Percentiles rank a stretch among this genome's conserved stretches.
Evolutionary conservation across 2,797 vertebrate genomes (phyloP).

Genomic region (Pipistrellus nathusii): DNA sequence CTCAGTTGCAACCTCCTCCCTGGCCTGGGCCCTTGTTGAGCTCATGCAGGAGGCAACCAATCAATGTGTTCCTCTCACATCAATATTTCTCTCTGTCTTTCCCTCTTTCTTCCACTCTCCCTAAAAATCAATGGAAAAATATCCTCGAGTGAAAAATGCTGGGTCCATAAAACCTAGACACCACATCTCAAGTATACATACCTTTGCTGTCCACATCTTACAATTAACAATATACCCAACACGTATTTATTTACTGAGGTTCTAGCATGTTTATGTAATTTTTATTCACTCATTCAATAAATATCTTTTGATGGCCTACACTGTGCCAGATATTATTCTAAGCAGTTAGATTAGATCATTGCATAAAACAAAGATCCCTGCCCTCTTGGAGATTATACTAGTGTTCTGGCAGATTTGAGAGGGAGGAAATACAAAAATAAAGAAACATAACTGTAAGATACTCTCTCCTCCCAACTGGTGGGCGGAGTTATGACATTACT

Average conservation of each 20-base stretch:
- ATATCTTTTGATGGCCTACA: slow-evolving; percentile 16
- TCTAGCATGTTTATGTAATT: slow-evolving; percentile 24
- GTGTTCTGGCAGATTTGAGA: neutral
- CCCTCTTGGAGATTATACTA: neutral
- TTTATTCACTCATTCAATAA: slow-evolving; percentile 51
- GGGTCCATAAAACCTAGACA: slow-evolving; percentile 28
- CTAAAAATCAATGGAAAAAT: too few species aligned
- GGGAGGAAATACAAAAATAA: neutral
- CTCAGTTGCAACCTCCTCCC: too few species aligned
- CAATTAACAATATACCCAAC: neutral
- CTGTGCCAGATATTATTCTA: neutral
- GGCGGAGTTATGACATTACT: too few species aligned
- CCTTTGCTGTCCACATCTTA: neutral
- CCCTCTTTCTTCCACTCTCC: too few species aligned
- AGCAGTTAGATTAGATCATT: slow-evolving; percentile 1
- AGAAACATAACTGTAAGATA: too few species aligned
- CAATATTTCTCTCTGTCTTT: too few species aligned
- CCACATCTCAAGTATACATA: neutral
- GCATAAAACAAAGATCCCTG: slow-evolving; percentile 14
- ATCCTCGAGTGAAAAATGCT: too few species aligned
- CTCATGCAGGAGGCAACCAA: too few species aligned
- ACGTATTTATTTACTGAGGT: slow-evolving; percentile 31
- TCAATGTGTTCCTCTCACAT: too few species aligned
- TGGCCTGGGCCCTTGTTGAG: too few species aligned
- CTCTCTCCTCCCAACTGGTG: too few species aligned